Evolutionary conservation across 2,888 invertebrate species (phyloP), one percentile per base, ranked within the genome.

Genomic region (Drosophila paramelanica): DNA sequence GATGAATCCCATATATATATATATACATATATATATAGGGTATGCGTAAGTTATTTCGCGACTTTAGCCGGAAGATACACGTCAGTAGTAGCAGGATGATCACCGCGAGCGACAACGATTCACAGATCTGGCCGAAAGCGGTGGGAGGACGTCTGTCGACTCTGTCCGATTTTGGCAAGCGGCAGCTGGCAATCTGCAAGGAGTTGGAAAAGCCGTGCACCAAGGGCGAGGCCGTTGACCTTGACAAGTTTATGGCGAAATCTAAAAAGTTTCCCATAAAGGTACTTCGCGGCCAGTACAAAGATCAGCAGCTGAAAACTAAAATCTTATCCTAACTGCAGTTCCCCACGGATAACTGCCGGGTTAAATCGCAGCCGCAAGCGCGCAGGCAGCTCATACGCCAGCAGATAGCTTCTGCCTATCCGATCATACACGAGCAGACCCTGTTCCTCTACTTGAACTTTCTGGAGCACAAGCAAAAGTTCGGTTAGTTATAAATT

Each of bases 371-470:
- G 1, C 92, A 92, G 39, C 91, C 91, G 2, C 58, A 55, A 49
- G 73, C 78, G 17, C 89, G 92, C 5, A 57, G 78, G 57, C 39
- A 62, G 1, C 10, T 57, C 3, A 92, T 93, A 39, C 72, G 79
- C 41, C 36, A 90, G 42, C 92, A 93, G 67, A 89, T 91, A 23
- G 93, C 93, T 0, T 95, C 95, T 0, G 94, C 94, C 0, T 96
- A 96, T 89, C 95, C 96, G 0, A 78, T 96, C 2, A 93, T 96
- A 61, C 96, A 96, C 78, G 96, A 96, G 83, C 93, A 94, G 43
- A 94, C 94, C 6, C 75, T 96, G 0, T 91, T 94, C 0, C 90
- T 96, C 2, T 95, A 94, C 89, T 93, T 95, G 1, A 93, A 93
- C 67, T 96, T 95, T 90, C 92, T 96, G 52, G 94, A 95, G 66